Conservation (phyloP, 2,888 invertebrate genomes). For the Mythimna pallens region DNA sequence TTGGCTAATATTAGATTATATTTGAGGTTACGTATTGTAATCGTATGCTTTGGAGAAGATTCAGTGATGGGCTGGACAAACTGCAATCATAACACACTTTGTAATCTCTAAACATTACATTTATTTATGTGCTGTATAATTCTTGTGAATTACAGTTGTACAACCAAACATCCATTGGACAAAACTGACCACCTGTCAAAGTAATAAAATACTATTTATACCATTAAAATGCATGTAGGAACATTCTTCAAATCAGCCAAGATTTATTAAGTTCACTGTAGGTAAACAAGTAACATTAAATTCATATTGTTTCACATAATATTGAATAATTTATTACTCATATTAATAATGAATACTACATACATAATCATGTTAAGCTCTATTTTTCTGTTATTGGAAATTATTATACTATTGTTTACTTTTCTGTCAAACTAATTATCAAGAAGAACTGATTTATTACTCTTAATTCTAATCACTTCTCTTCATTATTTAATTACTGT, state of each 20-base stretch:
- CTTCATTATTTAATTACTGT: slow-evolving; percentile 9
- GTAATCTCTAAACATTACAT: not conserved
- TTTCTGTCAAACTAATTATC: slow-evolving; percentile 27
- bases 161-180: slow-evolving; percentile 1
- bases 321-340: not conserved
- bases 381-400: slow-evolving; percentile 16
- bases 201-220: slow-evolving; percentile 26
- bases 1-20: slow-evolving; percentile 67
- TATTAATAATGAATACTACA: not conserved
- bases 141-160: not conserved
- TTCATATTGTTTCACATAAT: not conserved
- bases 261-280: not conserved
- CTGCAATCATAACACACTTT: slow-evolving; percentile 11
- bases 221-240: not conserved
- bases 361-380: not conserved
- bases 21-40: slow-evolving; percentile 72
- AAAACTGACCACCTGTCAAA: slow-evolving; percentile 29
- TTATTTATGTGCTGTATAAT: not conserved
- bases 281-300: not conserved
- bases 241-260: not conserved
- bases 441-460: slow-evolving; percentile 22
- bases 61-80: slow-evolving; percentile 31
- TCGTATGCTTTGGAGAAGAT: slow-evolving; percentile 17
- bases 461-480: slow-evolving; percentile 13
- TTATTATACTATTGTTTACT: slow-evolving; percentile 24